These are phyloP conservation scores for Drosophila fuyamai DNA, from an alignment of 1,140 invertebrate genomes.

Conservation along the genomic window DNA sequence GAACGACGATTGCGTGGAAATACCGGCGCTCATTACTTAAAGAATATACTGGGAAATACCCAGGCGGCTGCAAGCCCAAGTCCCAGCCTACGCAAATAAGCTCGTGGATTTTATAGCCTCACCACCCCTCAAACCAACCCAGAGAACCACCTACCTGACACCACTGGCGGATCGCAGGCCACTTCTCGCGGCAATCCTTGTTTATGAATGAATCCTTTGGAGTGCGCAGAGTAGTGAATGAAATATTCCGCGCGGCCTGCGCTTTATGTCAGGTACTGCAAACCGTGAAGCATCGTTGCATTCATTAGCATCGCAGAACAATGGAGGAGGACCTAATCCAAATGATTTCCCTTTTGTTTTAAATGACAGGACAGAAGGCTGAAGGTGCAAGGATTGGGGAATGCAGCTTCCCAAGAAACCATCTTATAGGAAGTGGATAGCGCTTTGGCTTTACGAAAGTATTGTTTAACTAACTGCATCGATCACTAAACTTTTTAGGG, in stretches of 20 bases:
- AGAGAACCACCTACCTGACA: constrained; percentile 26
- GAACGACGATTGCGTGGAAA: constrained; percentile 60
- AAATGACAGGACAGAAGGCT: constrained; percentile 69
- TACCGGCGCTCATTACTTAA: constrained; percentile 69
- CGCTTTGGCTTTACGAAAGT: background rate
- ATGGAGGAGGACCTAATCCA: constrained; percentile 68
- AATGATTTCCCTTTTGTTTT: constrained; percentile 78
- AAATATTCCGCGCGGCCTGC: constrained; percentile 37
- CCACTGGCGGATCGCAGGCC: constrained; percentile 15
- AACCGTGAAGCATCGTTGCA: constrained; percentile 53
- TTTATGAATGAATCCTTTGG: constrained; percentile 73
- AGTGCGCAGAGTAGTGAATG: constrained; percentile 53
- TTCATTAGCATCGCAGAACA: constrained; percentile 73
- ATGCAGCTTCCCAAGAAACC: background rate
- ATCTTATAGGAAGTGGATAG: background rate
- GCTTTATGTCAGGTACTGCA: constrained; percentile 65
- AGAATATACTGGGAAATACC: constrained; percentile 65
- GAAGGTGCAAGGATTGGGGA: constrained; percentile 13
- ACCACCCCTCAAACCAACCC: constrained; percentile 12
- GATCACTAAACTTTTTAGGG: no score
- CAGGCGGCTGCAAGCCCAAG: constrained; percentile 69
- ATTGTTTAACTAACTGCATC: background rate
- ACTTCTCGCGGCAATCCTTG: constrained; percentile 34
- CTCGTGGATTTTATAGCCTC: constrained; percentile 57
- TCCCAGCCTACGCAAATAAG: constrained; percentile 77